Base-by-base conservation (phyloP, 1,140 invertebrate species). In the Euura lappo region DNA sequence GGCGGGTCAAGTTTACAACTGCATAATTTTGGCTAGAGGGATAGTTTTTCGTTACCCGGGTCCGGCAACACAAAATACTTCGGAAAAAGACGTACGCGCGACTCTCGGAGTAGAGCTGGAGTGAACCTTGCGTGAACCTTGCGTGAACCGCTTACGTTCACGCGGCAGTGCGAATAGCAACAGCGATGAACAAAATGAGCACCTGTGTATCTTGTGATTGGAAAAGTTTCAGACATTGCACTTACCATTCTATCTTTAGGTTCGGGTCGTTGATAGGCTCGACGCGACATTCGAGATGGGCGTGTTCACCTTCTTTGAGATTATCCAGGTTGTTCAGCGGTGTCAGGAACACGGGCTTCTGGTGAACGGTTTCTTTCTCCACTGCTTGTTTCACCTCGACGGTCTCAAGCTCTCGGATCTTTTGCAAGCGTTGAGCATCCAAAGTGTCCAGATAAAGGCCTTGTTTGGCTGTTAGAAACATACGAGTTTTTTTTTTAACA, bases 191-290 rank as follows among this genome's bases (percentile, higher is more conserved):
- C 0, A 28, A 28, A 28, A 28, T 28, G 28, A 28, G 28, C 28
- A 28, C 0, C 28, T 28, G 28, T 28, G 10, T 64, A 44, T 68
- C 13, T 68, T 68, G 3, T 28, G 8, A 0, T 42, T 28, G 28
- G 28, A 68, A 68, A 68, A 43, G 42, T 3, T 44, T 68, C 10
- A 3, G 4, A n/a, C 8, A 28, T 28, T 28, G 28, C 69, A 73
- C 92, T 88, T 94, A 98, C 98, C 98, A 99, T 89, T 99, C 96
- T 71, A 99, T 96, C 84, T 93, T 95, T 78, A 99, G 90, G 78
- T 97, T 95, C 2, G 97, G 92, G 87, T 99, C 98, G 82, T 98
- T 98, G 75, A 99, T 95, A 8, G 98, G 98, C 80, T 98, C 95
- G 13, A 99, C 93, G 72, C 96, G 92, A 81, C 96, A 98, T 90